These are phyloP conservation scores for Platypus cylindrus DNA, from an alignment of 2,888 invertebrate species.

Conservation along the genomic window DNA sequence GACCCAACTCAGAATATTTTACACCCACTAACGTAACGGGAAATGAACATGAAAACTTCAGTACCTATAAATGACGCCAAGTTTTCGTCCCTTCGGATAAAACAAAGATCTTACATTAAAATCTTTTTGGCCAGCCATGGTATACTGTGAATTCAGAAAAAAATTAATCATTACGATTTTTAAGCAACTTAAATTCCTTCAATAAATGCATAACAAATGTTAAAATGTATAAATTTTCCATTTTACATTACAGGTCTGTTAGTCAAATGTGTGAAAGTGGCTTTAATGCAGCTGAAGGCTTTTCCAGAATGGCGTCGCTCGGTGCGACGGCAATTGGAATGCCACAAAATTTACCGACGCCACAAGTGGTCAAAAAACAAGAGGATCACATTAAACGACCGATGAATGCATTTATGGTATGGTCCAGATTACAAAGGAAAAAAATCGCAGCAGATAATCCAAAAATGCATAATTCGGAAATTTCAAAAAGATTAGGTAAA, in stretches of 20 bases:
- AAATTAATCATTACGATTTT: no score
- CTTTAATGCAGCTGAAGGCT: slow-evolving; percentile 49
- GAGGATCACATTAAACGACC: slow-evolving; percentile 90
- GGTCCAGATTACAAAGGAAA: slow-evolving; percentile 82
- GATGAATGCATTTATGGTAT: slow-evolving; percentile 99
- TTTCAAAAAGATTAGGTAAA: slow-evolving; percentile 83
- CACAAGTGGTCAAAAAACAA: slow-evolving; percentile 47
- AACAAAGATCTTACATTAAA: slow-evolving; percentile 3
- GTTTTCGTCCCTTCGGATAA: no score
- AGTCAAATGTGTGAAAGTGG: slow-evolving; percentile 61
- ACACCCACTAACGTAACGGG: slow-evolving; percentile 11
- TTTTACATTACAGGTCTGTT: slow-evolving; percentile 48
- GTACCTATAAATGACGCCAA: no score
- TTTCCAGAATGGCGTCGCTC: slow-evolving; percentile 42
- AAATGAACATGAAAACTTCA: slow-evolving; percentile 16
- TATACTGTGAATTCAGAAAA: no score
- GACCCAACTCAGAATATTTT: slow-evolving; percentile 13
- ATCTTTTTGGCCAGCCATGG: background rate
- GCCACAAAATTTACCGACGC: slow-evolving; percentile 41
- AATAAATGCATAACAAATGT: background rate
- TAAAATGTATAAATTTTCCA: background rate
- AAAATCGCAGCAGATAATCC: slow-evolving; percentile 97
- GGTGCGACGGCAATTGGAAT: slow-evolving; percentile 45
- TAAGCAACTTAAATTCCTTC: background rate
- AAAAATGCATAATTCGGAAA: slow-evolving; percentile 97